Conservation (phyloP, 2,888 invertebrate species). For the Amblyteles armatorius region DNA sequence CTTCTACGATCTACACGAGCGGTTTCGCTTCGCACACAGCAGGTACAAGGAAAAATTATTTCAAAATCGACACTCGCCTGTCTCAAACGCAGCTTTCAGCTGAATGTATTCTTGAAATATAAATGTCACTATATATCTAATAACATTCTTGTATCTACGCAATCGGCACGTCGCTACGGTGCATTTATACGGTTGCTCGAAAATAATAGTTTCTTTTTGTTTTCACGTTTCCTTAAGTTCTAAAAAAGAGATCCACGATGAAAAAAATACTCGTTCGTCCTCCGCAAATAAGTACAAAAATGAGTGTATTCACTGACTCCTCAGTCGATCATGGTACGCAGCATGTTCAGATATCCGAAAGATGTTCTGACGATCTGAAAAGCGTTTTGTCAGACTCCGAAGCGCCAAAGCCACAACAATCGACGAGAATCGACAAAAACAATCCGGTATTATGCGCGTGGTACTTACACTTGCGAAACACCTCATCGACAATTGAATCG, state of each 20-base stretch:
- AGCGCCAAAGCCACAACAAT: not conserved
- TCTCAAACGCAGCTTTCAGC: not conserved
- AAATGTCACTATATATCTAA: not conserved
- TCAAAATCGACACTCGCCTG: not conserved
- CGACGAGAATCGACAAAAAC: not conserved
- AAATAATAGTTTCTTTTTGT: not conserved
- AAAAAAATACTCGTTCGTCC: not conserved
- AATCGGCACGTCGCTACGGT: not conserved
- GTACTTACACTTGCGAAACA: slow-evolving; percentile 32
- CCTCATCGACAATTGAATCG: slow-evolving; percentile 60
- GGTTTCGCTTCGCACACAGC: too few species aligned
- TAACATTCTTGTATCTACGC: not conserved
- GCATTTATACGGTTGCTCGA: not conserved
- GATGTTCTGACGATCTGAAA: slow-evolving; percentile 67
- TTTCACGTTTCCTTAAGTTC: too few species aligned
- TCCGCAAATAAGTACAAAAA: not conserved
- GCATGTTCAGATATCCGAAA: slow-evolving; percentile 67
- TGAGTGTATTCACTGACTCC: not conserved
- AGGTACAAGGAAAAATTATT: not conserved
- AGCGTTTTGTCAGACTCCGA: not conserved
- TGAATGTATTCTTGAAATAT: not conserved
- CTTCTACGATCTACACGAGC: too few species aligned
- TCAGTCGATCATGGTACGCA: slow-evolving; percentile 58
- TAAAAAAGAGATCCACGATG: not conserved
- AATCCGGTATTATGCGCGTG: not conserved